Evolutionary conservation across 2,797 vertebrate species (phyloP), one percentile per base, ranked within the genome.

Genomic region (Petrocephalus sullivani): DNA sequence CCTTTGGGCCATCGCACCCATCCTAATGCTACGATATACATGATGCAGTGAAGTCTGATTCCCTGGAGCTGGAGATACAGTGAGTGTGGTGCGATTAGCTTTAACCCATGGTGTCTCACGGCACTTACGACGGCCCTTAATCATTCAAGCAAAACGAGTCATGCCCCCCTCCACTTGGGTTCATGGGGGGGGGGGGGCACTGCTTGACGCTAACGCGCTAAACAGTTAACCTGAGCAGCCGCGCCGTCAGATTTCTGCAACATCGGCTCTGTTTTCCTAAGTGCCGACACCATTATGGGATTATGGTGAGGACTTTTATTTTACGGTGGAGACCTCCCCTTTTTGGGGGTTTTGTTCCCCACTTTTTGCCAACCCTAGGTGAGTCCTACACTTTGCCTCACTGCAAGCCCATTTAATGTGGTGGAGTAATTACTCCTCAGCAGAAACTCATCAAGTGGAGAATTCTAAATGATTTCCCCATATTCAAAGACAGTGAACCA

Each of bases 361-460:
- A 61, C 56, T 85, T n/a, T 41, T 89, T 86, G 56, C 84, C 54
- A 19, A 37, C 21, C 58, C 88, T 89, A 92, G 92, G 91, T 92
- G 91, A 91, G 92, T 90, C 87, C 88, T 16, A 16, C 89, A 89
- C 89, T 94, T 94, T 92, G 91, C 94, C 90, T 91, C 94, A 93
- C 93, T 88, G 92, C 92, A 92, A 93, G 93, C 84, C 94, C 92
- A 93, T 95, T 94, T 94, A 95, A 95, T 95, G 94, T 95, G 92
- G 89, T 90, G 93, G 93, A 94, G 95, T 96, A 96, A 96, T 96
- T 96, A 95, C 94, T 94, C 92, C 92, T 93, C 94, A 95, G 94
- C 92, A 93, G 94, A 94, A 95, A 93, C 95, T 96, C 95, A 96
- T 96, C 95, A 95, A 95, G 94, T 94, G 94, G 90, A 95, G 94